A percentile compares a stretch with the other conserved stretches of the same genome.
These are phyloP conservation scores for Dendrolimus pini DNA, from an alignment of 2,888 invertebrate genomes.

Conservation along the genomic window DNA sequence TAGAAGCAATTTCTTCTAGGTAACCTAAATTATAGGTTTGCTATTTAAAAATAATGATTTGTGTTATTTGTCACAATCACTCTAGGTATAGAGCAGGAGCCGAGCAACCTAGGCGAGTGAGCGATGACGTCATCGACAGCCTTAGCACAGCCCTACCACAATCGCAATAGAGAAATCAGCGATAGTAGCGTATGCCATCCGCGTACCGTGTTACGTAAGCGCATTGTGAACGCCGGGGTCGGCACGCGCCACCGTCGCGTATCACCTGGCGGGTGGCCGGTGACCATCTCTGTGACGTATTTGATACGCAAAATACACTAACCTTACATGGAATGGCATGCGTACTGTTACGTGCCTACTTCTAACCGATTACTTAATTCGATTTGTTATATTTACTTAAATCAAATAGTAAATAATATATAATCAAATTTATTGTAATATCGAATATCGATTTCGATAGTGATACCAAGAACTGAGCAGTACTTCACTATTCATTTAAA, in stretches of 20 bases:
- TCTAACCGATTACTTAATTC: too few relatives aligned
- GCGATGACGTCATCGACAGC: neutral
- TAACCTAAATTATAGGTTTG: too few relatives aligned
- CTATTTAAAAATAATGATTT: too few relatives aligned
- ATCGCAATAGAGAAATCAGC: neutral
- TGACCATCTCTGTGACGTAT: conserved; percentile 6
- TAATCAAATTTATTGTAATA: neutral
- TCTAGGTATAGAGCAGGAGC: neutral
- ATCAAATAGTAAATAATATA: neutral
- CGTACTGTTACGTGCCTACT: neutral
- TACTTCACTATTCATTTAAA: neutral
- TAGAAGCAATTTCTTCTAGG: too few relatives aligned
- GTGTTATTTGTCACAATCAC: too few relatives aligned
- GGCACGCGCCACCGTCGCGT: conserved; percentile 59
- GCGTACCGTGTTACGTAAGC: conserved; percentile 52
- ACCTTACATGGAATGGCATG: neutral
- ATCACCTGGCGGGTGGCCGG: conserved; percentile 13
- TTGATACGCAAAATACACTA: neutral
- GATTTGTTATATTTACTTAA: too few relatives aligned
- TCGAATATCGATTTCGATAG: neutral
- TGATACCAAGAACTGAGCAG: neutral
- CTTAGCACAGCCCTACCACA: conserved; percentile 11
- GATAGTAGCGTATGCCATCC: conserved; percentile 2
- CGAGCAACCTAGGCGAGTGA: neutral
- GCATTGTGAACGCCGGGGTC: conserved; percentile 37